Conservation (phyloP, 2,797 vertebrate species). For the Pitangus sulphuratus region DNA sequence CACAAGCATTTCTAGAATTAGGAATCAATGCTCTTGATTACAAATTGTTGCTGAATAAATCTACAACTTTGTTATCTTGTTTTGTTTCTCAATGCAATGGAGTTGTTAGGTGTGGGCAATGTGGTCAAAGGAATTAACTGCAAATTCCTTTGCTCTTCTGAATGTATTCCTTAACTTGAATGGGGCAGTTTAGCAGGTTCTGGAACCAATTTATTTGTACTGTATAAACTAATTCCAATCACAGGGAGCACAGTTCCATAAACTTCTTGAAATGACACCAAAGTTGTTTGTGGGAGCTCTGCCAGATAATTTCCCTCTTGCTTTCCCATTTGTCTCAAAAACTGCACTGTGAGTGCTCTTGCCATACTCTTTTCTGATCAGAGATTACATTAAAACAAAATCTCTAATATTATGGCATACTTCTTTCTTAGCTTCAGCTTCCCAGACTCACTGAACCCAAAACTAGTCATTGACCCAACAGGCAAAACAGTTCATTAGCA, state of each 20-base stretch:
- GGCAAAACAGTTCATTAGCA: not conserved
- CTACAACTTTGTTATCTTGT: not conserved
- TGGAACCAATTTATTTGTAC: not conserved
- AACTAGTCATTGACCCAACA: not conserved
- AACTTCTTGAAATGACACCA: constrained; percentile 18
- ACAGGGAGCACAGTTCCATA: not conserved
- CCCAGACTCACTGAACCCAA: not conserved
- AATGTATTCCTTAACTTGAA: not conserved
- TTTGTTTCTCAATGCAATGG: not conserved
- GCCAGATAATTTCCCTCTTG: not conserved
- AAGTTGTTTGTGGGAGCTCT: not conserved
- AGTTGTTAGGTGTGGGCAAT: not conserved
- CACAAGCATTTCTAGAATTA: constrained; percentile 22
- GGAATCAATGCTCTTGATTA: constrained; percentile 50
- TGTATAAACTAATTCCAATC: not conserved
- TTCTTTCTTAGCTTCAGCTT: not conserved
- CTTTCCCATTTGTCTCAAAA: not conserved
- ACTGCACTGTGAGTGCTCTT: not conserved
- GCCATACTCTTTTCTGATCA: not conserved
- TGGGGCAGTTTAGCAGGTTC: not conserved
- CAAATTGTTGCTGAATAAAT: constrained; percentile 46
- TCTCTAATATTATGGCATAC: not conserved
- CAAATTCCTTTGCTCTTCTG: not conserved
- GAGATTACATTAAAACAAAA: not conserved
- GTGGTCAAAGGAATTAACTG: not conserved